These are phyloP conservation scores for Tauraco erythrolophus DNA, from an alignment of 2,113 vertebrate species.

Conservation along the genomic window DNA sequence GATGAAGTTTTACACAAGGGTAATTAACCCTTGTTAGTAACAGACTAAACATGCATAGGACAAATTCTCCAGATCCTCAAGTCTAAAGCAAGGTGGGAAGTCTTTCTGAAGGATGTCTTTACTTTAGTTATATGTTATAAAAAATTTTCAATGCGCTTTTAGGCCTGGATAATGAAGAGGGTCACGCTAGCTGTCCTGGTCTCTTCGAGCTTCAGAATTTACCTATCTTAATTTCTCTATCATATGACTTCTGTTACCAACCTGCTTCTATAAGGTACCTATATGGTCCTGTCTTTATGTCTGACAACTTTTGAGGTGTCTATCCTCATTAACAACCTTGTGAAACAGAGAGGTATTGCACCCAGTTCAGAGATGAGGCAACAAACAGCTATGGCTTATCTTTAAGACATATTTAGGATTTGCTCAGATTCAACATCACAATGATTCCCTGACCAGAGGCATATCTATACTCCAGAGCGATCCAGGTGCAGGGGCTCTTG, in stretches of 20 bases:
- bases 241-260: not conserved
- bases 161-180: not conserved
- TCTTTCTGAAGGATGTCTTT: not conserved
- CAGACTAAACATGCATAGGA: not conserved
- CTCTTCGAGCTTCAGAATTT: not conserved
- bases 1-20: not conserved
- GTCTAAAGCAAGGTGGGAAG: not conserved
- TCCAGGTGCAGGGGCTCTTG: not conserved
- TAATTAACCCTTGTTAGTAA: slow-evolving; percentile 24
- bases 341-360: not conserved
- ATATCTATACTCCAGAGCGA: not conserved
- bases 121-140: not conserved
- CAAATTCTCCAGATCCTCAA: not conserved
- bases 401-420: not conserved
- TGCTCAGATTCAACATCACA: not conserved
- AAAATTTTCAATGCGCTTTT: not conserved
- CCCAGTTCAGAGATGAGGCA: not conserved
- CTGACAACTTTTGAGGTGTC: not conserved
- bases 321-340: not conserved
- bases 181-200: not conserved
- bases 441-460: not conserved
- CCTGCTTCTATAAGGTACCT: not conserved
- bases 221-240: not conserved
- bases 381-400: not conserved
- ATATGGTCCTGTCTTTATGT: not conserved